Percentiles rank a stretch among this genome's conserved stretches.
Evolutionary conservation across 2,113 vertebrate species (phyloP).

Genomic region (Cacatua alba): DNA sequence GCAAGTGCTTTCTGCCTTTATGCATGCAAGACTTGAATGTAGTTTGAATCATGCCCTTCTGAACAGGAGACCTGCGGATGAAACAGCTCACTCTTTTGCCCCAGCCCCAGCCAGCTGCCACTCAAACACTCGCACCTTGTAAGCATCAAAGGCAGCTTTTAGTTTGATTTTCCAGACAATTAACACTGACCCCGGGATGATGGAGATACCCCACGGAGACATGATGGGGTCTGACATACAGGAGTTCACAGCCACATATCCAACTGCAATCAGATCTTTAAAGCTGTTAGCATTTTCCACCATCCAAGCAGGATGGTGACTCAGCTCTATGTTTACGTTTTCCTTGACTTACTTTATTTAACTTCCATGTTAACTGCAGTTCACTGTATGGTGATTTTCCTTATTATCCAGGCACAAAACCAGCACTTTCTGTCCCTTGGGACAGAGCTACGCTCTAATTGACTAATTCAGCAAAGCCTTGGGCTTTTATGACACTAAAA

Average conservation of each 20-base stretch:
- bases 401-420: not conserved
- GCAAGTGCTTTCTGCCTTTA: not conserved
- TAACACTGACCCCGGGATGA: not conserved
- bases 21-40: not conserved
- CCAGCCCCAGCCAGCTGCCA: not conserved
- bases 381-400: not conserved
- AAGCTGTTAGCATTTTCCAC: not conserved
- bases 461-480: not conserved
- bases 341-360: not conserved
- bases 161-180: slow-evolving; percentile 41
- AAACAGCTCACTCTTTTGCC: not conserved
- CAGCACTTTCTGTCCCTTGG: not conserved
- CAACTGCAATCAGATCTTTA: not conserved
- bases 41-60: not conserved
- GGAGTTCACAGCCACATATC: not conserved
- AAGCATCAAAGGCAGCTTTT: not conserved
- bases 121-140: not conserved
- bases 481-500: not conserved
- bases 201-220: not conserved
- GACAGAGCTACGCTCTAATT: not conserved
- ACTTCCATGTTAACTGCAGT: not conserved
- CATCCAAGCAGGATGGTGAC: not conserved
- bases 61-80: not conserved
- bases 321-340: not conserved
- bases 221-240: not conserved